Conservation (phyloP, 23 tunicate species). For the Styela clava region DNA sequence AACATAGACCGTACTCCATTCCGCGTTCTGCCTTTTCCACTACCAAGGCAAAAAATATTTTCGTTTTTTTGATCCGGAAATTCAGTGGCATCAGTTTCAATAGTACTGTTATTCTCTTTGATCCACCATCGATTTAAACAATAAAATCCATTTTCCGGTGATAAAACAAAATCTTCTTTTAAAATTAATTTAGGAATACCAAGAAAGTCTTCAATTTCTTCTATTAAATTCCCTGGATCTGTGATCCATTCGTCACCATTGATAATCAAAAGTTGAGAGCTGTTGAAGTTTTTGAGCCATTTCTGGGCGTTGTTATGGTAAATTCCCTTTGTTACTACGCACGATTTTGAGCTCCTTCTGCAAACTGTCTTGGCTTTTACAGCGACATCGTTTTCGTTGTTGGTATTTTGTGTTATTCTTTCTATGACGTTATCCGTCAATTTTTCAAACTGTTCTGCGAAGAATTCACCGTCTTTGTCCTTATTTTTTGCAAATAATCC, state of each 20-base stretch:
- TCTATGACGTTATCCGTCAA: not conserved
- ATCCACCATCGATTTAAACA: slow-evolving; percentile 29
- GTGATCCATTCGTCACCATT: slow-evolving; percentile 44
- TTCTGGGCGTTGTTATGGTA: not conserved
- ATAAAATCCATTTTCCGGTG: slow-evolving; percentile 17
- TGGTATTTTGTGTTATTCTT: not conserved
- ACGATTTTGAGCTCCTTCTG: not conserved
- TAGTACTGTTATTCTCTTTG: not conserved
- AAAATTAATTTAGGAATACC: slow-evolving; percentile 1
- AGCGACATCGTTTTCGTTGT: not conserved
- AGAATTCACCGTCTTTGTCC: not conserved
- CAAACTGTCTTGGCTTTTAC: not conserved
- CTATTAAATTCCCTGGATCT: slow-evolving; percentile 28
- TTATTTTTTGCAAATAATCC: not conserved
- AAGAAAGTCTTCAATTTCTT: slow-evolving; percentile 8
- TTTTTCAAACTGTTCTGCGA: not conserved
- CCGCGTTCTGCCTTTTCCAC: slow-evolving; percentile 16
- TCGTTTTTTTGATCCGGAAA: not conserved
- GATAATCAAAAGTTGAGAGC: slow-evolving; percentile 23
- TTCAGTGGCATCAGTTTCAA: not conserved
- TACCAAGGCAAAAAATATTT: slow-evolving; percentile 5
- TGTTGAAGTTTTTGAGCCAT: slow-evolving; percentile 34
- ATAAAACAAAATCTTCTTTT: slow-evolving; percentile 3
- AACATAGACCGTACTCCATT: slow-evolving; percentile 17
- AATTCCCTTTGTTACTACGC: slow-evolving; percentile 14